A percentile compares a stretch with the other conserved stretches of the same genome.
phyloP scores from a whole-genome alignment of 2,113 vertebrate genomes.

The Colistium nudipinnis region DNA sequence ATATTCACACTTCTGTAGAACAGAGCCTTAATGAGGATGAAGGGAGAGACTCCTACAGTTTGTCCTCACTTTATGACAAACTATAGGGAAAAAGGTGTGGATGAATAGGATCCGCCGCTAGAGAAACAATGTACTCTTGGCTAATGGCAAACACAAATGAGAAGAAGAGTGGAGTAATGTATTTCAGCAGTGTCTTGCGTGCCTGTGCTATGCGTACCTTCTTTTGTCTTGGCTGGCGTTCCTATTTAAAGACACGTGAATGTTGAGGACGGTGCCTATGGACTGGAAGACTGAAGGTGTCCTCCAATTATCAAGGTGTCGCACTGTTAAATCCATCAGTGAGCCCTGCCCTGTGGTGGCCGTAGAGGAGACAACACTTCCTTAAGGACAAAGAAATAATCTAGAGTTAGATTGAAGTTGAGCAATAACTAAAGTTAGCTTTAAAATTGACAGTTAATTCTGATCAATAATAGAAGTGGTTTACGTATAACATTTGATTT shows the following conservation, averaged over 20 bases:
- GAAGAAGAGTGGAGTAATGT: neutral
- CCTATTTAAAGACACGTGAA: neutral
- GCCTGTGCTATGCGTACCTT: neutral
- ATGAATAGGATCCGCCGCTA: slow-evolving; percentile 4
- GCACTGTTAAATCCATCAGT: neutral
- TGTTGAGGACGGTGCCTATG: neutral
- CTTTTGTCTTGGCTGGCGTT: slow-evolving; percentile 13
- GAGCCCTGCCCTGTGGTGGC: neutral
- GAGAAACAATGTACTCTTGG: neutral
- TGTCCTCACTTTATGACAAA: slow-evolving; percentile 70
- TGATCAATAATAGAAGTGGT: neutral
- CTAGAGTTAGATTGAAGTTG: neutral
- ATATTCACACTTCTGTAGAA: slow-evolving; percentile 78
- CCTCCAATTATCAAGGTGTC: slow-evolving; percentile 1
- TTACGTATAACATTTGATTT: neutral
- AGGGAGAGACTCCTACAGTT: slow-evolving; percentile 60
- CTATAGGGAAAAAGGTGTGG: slow-evolving; percentile 64
- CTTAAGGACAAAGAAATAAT: neutral
- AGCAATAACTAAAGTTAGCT: neutral
- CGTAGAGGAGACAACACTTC: neutral
- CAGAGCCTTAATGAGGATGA: slow-evolving; percentile 79
- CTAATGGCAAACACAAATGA: neutral
- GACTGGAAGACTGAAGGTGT: neutral
- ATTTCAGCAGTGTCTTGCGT: neutral
- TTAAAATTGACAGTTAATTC: neutral